Evolutionary conservation across 1,140 invertebrate species (phyloP).

Genomic region (Drosophila virilis): DNA sequence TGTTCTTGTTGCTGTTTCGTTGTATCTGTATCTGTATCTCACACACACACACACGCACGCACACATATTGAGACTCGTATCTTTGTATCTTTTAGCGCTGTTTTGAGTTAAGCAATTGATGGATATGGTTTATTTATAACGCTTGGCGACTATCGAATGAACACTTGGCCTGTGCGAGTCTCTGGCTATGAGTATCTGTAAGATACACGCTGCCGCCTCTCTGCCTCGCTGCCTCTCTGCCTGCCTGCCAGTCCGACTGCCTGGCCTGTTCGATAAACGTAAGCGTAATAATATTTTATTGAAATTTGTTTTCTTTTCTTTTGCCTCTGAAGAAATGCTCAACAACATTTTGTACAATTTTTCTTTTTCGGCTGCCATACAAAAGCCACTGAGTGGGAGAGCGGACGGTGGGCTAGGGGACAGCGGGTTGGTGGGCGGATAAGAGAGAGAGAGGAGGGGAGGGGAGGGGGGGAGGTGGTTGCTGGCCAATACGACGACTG

Average conservation of each 20-base stretch:
- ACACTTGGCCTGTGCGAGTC: slow-evolving; percentile 52
- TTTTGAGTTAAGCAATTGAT: slow-evolving; percentile 83
- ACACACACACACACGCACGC: not conserved
- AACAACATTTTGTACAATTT: slow-evolving; percentile 48
- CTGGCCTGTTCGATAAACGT: slow-evolving; percentile 71
- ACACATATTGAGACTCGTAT: slow-evolving; percentile 42
- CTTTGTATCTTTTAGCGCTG: slow-evolving; percentile 82
- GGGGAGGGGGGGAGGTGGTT: not conserved
- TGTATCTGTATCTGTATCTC: slow-evolving; percentile 65
- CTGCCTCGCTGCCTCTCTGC: slow-evolving; percentile 12
- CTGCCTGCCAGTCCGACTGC: not conserved
- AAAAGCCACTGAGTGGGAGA: slow-evolving; percentile 13
- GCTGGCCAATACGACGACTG: slow-evolving; percentile 33
- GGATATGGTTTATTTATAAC: slow-evolving; percentile 83
- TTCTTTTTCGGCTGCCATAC: slow-evolving; percentile 43
- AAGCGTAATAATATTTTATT: slow-evolving; percentile 83
- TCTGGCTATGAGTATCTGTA: slow-evolving; percentile 67
- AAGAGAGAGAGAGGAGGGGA: not conserved
- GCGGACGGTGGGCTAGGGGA: not conserved
- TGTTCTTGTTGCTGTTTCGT: slow-evolving; percentile 45
- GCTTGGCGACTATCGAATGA: slow-evolving; percentile 76
- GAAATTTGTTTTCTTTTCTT: slow-evolving; percentile 79
- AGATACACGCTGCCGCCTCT: slow-evolving; percentile 59
- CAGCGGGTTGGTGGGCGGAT: not conserved
- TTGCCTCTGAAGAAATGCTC: slow-evolving; percentile 43